Conservation (phyloP, 2,113 vertebrate genomes). For the Corydoras maculifer region DNA sequence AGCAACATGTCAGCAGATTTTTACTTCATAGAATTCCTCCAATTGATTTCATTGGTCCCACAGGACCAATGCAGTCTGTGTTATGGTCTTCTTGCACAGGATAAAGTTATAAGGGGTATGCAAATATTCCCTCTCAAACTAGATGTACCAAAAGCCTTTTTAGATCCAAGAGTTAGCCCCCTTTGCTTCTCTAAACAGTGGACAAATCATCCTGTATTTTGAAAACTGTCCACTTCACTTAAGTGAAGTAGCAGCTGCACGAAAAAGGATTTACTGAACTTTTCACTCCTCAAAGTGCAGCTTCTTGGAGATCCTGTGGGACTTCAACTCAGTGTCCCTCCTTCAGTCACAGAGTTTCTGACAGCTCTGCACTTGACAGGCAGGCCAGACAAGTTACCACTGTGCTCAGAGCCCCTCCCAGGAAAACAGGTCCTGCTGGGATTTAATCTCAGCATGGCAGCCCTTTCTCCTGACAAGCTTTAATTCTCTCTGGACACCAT, state of each 20-base stretch:
- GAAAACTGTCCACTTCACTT: constrained; percentile 38
- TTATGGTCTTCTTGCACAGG: constrained; percentile 30
- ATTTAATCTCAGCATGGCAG: constrained; percentile 45
- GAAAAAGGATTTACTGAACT: constrained; percentile 44
- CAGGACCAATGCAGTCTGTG: constrained; percentile 27
- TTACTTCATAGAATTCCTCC: constrained; percentile 31
- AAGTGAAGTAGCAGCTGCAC: constrained; percentile 39
- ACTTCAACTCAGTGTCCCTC: constrained; percentile 24
- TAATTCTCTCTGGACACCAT: constrained; percentile 46
- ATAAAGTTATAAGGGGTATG: constrained; percentile 23
- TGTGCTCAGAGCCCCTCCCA: constrained; percentile 37
- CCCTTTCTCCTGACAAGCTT: constrained; percentile 39
- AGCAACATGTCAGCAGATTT: background rate
- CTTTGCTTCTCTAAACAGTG: constrained; percentile 22
- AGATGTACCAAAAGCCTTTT: constrained; percentile 18
- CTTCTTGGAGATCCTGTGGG: constrained; percentile 34
- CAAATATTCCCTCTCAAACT: constrained; percentile 26
- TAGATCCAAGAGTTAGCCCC: constrained; percentile 5
- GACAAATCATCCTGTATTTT: constrained; percentile 37
- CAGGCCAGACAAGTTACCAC: constrained; percentile 35
- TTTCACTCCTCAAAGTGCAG: constrained; percentile 28
- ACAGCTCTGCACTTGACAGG: constrained; percentile 44
- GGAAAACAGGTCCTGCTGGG: constrained; percentile 39
- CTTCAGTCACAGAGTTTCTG: constrained; percentile 39
- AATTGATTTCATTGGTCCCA: constrained; percentile 34